Evolutionary conservation across 2,113 vertebrate species (phyloP).

Genomic region (Pedionomus torquatus): DNA sequence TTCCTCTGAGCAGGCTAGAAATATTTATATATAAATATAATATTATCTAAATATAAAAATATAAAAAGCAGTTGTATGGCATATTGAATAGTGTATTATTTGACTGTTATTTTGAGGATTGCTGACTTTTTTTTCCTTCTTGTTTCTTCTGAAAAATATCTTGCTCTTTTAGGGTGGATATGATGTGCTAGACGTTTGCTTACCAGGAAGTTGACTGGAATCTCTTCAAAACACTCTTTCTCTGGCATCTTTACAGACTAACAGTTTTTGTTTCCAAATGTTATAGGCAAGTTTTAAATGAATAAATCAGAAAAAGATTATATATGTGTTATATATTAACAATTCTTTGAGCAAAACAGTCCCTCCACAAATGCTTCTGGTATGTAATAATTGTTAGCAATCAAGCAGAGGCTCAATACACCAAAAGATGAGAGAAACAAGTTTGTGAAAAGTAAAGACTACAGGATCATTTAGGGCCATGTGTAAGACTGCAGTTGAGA

Average conservation of each 20-base stretch:
- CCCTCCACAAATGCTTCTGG: not conserved
- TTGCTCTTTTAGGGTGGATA: not conserved
- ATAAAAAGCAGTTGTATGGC: not conserved
- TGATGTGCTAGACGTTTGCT: not conserved
- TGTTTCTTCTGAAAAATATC: not conserved
- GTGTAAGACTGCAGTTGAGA: not conserved
- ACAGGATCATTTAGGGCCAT: not conserved
- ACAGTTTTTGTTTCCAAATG: not conserved
- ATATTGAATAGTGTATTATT: not conserved
- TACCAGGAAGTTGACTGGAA: not conserved
- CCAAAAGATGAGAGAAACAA: not conserved
- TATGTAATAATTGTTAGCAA: not conserved
- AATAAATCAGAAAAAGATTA: not conserved
- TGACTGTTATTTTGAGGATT: not conserved
- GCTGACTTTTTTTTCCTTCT: not conserved
- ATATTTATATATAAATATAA: no score
- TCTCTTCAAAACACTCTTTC: not conserved
- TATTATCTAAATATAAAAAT: no score
- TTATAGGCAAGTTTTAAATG: not conserved
- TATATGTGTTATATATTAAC: not conserved
- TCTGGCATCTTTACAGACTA: not conserved
- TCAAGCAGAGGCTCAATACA: not conserved
- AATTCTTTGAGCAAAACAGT: not conserved
- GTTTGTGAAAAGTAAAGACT: not conserved
- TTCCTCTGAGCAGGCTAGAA: not conserved